Base-by-base conservation (phyloP, 2,113 vertebrate species). In the Odocoileus hemionus region DNA sequence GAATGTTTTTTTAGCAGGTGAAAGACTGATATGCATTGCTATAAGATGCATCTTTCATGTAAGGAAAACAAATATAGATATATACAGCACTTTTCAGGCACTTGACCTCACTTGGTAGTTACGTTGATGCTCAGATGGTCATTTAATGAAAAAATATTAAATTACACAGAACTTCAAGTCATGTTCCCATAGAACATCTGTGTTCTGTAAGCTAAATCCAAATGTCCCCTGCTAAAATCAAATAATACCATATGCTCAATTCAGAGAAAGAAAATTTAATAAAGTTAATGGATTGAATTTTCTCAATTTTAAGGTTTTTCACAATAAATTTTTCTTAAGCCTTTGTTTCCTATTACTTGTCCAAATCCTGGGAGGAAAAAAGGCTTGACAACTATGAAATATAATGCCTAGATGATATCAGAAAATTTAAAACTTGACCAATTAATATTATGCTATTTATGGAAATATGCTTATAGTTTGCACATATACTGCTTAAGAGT, bases 81-180 rank as follows among this genome's bases (percentile, higher is more conserved):
- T 45, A 67, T 64, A 95, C 25, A 96, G 79, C 47, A 90, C 88
- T 96, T 96, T 89, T 92, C 83, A 97, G 97, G 96, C 95, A 96
- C 92, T 96, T 98, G 97, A 97, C 94, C 96, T 97, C 93, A 93
- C 83, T 70, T 97, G 95, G 91, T 97, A 97, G 93, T 96, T 96
- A 97, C 58, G 36, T 57, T 92, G 93, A 91, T 92, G 74, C 92
- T 95, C n/a, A 60, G 97, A 64, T 96, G 54, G 84, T 96, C 93
- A 88, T 79, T 83, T 90, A 93, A 95, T 91, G 55, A 91, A 86
- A 97, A 97, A 97, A 96, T 26, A 95, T 55, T 93, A 92, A 96
- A 95, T 97, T 95, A 95, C n/a, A 92, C 14, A 86, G 45, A 79
- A 96, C 67, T 96, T 95, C 89, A 96, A 96, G 93, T 28, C 60